A percentile compares a stretch with the other conserved stretches of the same genome.
These are phyloP conservation scores for Glaucomys volans DNA, from an alignment of 2,113 vertebrate species.

Conservation along the genomic window DNA sequence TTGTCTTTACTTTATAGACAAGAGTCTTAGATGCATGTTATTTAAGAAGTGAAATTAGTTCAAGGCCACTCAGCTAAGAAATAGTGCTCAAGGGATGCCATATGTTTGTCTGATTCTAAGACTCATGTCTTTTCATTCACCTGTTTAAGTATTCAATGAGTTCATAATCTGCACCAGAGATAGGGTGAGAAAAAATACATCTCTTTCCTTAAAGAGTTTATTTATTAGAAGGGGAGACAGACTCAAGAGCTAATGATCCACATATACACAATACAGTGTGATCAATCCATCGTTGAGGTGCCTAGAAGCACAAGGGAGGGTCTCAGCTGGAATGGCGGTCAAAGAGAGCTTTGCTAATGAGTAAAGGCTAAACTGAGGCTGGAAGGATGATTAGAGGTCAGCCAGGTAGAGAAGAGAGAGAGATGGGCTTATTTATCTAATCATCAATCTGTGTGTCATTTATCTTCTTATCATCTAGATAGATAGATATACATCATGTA, in stretches of 20 bases:
- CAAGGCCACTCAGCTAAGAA: neutral
- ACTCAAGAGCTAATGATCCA: neutral
- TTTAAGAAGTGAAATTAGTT: slow-evolving; percentile 41
- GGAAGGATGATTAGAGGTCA: neutral
- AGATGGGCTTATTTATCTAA: neutral
- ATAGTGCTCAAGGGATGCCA: neutral
- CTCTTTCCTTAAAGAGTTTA: neutral
- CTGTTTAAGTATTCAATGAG: neutral
- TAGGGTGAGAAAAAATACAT: neutral
- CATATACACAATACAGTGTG: neutral
- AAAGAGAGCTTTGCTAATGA: neutral
- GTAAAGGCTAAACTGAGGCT: neutral
- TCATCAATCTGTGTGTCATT: neutral
- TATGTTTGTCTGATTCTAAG: neutral
- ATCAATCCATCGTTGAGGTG: neutral
- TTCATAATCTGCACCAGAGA: neutral
- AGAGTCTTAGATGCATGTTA: neutral
- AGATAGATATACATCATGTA: neutral
- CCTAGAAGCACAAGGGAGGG: neutral
- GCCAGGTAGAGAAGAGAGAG: neutral
- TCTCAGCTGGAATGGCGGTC: neutral
- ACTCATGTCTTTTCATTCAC: neutral
- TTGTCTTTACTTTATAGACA: neutral
- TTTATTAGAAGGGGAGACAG: neutral
- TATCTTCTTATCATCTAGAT: neutral